phyloP scores from a whole-genome alignment of 1,140 invertebrate species.

The Trachymyrmex cornetzi region DNA sequence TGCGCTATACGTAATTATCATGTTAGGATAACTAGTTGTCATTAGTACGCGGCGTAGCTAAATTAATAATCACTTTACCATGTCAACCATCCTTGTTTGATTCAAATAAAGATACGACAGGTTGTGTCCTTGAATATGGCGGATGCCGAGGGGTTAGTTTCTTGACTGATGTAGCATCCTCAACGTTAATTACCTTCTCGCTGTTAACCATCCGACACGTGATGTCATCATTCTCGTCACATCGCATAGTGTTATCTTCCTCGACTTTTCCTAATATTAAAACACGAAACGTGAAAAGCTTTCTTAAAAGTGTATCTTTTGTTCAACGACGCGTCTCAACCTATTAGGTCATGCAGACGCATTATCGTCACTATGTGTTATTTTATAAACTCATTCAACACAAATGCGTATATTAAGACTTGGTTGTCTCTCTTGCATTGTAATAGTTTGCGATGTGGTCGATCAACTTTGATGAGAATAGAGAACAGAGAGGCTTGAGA shows the following conservation, averaged over 20 bases:
- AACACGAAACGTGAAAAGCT: conserved; percentile 72
- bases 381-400: conserved; percentile 39
- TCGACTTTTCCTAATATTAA: conserved; percentile 73
- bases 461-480: conserved; percentile 2
- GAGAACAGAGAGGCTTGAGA: background rate
- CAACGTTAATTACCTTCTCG: conserved; percentile 83
- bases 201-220: conserved; percentile 80
- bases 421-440: conserved; percentile 49
- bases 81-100: conserved; percentile 61
- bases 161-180: conserved; percentile 84
- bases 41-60: conserved; percentile 65
- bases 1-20: conserved; percentile 45
- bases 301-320: conserved; percentile 49
- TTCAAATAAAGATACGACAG: conserved; percentile 84
- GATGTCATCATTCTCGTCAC: conserved; percentile 80
- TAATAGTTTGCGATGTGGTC: conserved; percentile 32
- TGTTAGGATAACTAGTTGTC: conserved; percentile 61
- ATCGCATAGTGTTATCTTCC: conserved; percentile 44
- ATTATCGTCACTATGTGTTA: conserved; percentile 39
- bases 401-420: conserved; percentile 30
- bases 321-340: conserved; percentile 35
- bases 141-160: conserved; percentile 77
- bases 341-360: conserved; percentile 44
- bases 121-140: conserved; percentile 75
- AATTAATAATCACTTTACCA: conserved; percentile 73